A percentile compares a stretch with the other conserved stretches of the same genome.
Evolutionary conservation across 2,888 invertebrate genomes (phyloP).

Genomic region (Schizotus pectinicornis): DNA sequence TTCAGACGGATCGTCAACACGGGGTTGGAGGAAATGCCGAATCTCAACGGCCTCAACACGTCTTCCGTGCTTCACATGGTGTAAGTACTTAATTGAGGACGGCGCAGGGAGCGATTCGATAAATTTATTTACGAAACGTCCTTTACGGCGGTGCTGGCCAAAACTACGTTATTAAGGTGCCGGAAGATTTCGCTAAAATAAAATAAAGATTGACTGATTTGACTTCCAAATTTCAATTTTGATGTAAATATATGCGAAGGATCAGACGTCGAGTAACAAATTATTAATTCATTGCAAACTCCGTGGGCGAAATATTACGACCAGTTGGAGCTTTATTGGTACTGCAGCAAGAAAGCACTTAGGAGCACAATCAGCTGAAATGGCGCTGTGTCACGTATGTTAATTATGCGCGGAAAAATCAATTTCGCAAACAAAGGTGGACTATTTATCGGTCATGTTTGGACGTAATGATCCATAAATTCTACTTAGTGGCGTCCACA

Average conservation of each 20-base stretch:
- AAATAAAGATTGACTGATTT: not conserved
- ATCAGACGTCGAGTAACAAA: not conserved
- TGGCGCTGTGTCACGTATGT: not conserved
- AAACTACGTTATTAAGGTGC: too few relatives aligned
- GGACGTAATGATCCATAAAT: not conserved
- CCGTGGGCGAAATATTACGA: too few relatives aligned
- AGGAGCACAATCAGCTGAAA: too few relatives aligned
- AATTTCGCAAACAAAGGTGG: constrained; percentile 11
- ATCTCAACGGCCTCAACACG: constrained; percentile 52
- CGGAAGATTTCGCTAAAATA: not conserved
- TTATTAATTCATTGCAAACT: too few relatives aligned
- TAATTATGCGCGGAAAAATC: constrained; percentile 6
- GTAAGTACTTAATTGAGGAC: constrained; percentile 45
- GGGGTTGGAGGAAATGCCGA: constrained; percentile 56
- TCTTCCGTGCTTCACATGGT: constrained; percentile 55
- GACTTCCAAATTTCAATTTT: not conserved
- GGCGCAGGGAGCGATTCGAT: not conserved
- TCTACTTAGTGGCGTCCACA: not conserved
- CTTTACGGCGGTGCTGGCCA: not conserved
- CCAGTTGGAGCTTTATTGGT: too few relatives aligned
- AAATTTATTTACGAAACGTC: too few relatives aligned
- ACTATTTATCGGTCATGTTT: not conserved
- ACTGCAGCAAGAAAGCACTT: too few relatives aligned
- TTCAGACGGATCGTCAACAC: constrained; percentile 57
- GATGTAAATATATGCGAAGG: constrained; percentile 10